phyloP scores from a whole-genome alignment of 2,888 invertebrate species.

The Drosophila peninsularis region DNA sequence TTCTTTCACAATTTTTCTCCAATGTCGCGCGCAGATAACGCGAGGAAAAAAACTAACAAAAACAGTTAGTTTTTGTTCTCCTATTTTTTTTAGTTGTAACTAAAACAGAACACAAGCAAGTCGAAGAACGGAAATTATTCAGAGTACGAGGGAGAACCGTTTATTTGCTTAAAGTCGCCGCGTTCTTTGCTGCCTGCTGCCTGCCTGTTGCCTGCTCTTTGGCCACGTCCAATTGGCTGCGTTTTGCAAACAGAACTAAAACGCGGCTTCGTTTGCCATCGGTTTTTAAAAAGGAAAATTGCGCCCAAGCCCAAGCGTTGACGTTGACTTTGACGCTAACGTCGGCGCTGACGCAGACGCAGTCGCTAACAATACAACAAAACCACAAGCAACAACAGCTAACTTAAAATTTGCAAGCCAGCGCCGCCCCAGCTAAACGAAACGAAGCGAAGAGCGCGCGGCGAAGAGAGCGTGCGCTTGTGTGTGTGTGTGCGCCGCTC shows the following conservation, averaged over 20 bases:
- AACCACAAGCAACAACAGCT: slow-evolving; percentile 6
- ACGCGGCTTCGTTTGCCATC: slow-evolving; percentile 57
- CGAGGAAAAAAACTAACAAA: slow-evolving; percentile 12
- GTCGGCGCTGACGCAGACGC: slow-evolving; percentile 15
- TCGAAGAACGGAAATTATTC: slow-evolving; percentile 21
- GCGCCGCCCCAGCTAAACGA: slow-evolving; percentile 18
- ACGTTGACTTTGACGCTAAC: slow-evolving; percentile 24
- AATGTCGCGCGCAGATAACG: slow-evolving; percentile 38
- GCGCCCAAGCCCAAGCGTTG: slow-evolving; percentile 62
- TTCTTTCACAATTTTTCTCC: slow-evolving; percentile 19
- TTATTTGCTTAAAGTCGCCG: slow-evolving; percentile 12
- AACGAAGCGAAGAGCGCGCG: slow-evolving; percentile 14
- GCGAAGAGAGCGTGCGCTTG: slow-evolving; percentile 3
- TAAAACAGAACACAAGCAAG: slow-evolving; percentile 15
- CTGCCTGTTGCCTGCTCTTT: slow-evolving; percentile 18
- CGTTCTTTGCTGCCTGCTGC: slow-evolving; percentile 16
- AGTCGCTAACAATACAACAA: slow-evolving; percentile 27
- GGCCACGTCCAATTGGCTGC: slow-evolving; percentile 77
- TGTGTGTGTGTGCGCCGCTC: neutral
- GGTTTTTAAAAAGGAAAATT: slow-evolving; percentile 71
- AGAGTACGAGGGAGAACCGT: slow-evolving; percentile 14
- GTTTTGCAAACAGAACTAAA: slow-evolving; percentile 82
- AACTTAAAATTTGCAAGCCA: slow-evolving; percentile 30
- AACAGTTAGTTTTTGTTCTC: neutral
- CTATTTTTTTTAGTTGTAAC: slow-evolving; percentile 8